Conservation (phyloP, 2,113 vertebrate species). For the Paraplagusia blochii region DNA sequence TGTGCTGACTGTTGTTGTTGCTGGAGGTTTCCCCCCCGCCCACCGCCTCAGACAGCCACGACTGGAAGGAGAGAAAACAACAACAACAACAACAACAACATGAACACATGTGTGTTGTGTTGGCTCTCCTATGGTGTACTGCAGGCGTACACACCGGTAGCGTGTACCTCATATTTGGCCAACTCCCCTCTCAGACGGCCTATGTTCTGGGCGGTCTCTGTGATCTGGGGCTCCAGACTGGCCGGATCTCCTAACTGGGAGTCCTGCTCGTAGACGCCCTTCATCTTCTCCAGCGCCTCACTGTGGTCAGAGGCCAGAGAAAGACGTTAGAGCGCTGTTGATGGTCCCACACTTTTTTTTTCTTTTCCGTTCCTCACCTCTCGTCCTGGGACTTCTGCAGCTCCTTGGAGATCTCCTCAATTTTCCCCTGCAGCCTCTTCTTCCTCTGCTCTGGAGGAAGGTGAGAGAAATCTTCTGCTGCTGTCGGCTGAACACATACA, state of each 20-base stretch:
- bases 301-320: slow-evolving; percentile 46
- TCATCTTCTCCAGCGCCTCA: slow-evolving; percentile 95
- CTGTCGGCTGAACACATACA: slow-evolving; percentile 42
- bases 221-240: slow-evolving; percentile 90
- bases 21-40: slow-evolving; percentile 69
- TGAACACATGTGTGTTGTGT: neutral
- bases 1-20: slow-evolving; percentile 70
- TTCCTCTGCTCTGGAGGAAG: slow-evolving; percentile 73
- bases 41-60: slow-evolving; percentile 78
- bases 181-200: slow-evolving; percentile 85
- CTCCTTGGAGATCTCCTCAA: slow-evolving; percentile 84
- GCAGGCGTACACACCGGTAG: no score
- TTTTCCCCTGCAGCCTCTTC: slow-evolving; percentile 71
- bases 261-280: slow-evolving; percentile 91
- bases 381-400: slow-evolving; percentile 90
- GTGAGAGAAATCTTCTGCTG: slow-evolving; percentile 71
- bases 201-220: slow-evolving; percentile 84
- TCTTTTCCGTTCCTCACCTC: slow-evolving; percentile 80
- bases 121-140: no score
- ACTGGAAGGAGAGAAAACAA: slow-evolving; percentile 47
- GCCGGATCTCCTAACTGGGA: slow-evolving; percentile 91
- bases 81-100: no score
- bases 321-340: neutral
- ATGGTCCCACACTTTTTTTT: neutral
- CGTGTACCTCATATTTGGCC: slow-evolving; percentile 86